Base-by-base conservation (phyloP, 1,140 invertebrate genomes). In the Steinernema feltiae region DNA sequence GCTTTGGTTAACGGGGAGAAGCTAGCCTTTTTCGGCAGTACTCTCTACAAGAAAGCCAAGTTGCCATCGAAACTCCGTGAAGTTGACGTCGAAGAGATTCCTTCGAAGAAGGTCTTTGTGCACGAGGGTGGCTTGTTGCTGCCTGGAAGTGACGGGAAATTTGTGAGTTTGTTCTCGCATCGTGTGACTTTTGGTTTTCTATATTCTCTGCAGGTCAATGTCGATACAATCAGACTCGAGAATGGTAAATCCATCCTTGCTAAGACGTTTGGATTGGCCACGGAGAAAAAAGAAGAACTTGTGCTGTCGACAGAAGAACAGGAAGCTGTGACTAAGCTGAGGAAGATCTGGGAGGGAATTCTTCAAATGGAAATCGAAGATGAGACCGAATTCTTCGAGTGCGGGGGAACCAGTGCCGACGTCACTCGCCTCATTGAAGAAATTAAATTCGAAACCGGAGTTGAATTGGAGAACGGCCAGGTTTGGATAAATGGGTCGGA, bases 401-500 rank as follows among this genome's bases (percentile, higher is more conserved):
- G 90, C 46, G 95, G 95, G 30, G 95, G 93, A 27, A 93, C 94
- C 12, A 97, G 85, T 53, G 83, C 98, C 94, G 95, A 98, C 86
- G 94, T 98, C 7, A 93, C 95, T 0, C 90, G 91, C 89, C 90
- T 87, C 77, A 91, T 98, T 0, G 95, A 97, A 88, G 94, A 97
- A 88, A 89, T 96, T 0, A 94, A 94, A 87, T 92, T 94, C 73
- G 89, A 92, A 75, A 90, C 92, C 24, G 90, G 90, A 72, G 87
- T 95, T 15, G 90, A 90, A 30, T 85, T 98, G 3, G 91, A 93
- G 84, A 96, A 94, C 84, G 93, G 93, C 82, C 92, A 95, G 79
- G 91, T 97, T 48, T 32, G 73, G 7, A 18, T 48, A 30, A 29
- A 27, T 81, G 46, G 30, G 7, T 27, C 24, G 12, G 15, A 27